phyloP scores from a whole-genome alignment of 2,888 invertebrate genomes.

The Dione vanillae region DNA sequence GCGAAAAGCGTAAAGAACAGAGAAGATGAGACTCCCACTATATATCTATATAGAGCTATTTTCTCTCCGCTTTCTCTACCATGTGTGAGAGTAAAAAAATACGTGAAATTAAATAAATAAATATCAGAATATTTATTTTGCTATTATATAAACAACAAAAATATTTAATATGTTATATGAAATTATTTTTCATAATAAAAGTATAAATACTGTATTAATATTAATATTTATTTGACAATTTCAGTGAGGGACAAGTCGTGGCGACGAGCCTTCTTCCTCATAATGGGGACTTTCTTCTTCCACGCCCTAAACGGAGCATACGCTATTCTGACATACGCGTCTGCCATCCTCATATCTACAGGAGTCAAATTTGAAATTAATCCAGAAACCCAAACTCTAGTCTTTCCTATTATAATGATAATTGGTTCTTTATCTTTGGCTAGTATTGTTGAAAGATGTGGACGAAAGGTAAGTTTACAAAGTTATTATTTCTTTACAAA shows the following conservation, averaged over 20 bases:
- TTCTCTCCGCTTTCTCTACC: no score
- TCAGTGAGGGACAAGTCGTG: conserved; percentile 58
- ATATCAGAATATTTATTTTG: no score
- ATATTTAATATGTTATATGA: neutral
- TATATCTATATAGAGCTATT: no score
- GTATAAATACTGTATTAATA: neutral
- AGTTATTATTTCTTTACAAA: neutral
- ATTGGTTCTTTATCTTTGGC: conserved; percentile 54
- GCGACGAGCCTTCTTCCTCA: conserved; percentile 55
- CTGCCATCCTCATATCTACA: conserved; percentile 52
- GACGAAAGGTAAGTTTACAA: conserved; percentile 37
- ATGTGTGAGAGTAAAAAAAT: no score
- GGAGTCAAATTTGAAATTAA: conserved; percentile 51
- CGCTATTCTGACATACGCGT: conserved; percentile 56
- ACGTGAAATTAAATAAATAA: no score
- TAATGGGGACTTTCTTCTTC: conserved; percentile 47
- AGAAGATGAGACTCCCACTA: no score
- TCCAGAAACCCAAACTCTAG: conserved; percentile 55
- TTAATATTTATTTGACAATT: conserved; percentile 33
- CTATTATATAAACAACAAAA: neutral
- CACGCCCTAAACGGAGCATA: conserved; percentile 56
- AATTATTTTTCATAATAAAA: neutral
- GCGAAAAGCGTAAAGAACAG: no score
- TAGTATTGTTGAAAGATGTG: conserved; percentile 46
- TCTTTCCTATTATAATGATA: conserved; percentile 57